phyloP scores from a whole-genome alignment of 2,113 vertebrate species.

The Gorilla gorilla region DNA sequence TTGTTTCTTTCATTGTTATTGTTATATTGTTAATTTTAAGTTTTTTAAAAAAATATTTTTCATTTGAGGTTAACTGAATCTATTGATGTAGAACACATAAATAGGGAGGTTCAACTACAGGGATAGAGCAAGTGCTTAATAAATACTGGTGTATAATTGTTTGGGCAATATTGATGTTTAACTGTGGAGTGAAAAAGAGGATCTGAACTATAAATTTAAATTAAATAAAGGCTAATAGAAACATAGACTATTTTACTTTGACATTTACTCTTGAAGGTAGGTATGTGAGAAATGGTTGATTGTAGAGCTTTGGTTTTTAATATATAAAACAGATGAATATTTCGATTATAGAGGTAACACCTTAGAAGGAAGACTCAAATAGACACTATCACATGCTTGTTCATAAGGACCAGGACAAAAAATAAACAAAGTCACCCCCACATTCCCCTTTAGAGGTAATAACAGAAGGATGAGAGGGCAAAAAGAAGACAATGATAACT shows the following conservation, averaged over 20 bases:
- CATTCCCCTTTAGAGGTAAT: not conserved
- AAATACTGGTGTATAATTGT: not conserved
- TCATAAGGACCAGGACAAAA: not conserved
- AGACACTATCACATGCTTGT: not conserved
- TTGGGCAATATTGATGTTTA: not conserved
- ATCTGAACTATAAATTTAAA: not conserved
- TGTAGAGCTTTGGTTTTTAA: not conserved
- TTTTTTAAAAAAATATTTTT: not conserved
- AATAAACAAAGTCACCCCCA: not conserved
- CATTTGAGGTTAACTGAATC: not conserved
- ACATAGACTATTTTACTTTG: not conserved
- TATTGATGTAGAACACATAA: not conserved
- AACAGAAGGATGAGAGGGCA: not conserved
- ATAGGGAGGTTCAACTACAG: not conserved
- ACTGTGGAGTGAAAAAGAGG: not conserved
- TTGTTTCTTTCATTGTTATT: not conserved
- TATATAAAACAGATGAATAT: not conserved
- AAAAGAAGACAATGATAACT: not conserved
- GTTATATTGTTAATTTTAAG: not conserved
- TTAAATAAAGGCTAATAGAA: not conserved
- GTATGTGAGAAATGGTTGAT: not conserved
- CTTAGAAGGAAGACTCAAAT: not conserved
- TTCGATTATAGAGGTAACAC: not conserved
- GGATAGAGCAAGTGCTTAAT: not conserved
- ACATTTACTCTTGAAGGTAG: not conserved